Evolutionary conservation across 2,797 vertebrate species (phyloP).

Genomic region (Chiloscyllium punctatum): DNA sequence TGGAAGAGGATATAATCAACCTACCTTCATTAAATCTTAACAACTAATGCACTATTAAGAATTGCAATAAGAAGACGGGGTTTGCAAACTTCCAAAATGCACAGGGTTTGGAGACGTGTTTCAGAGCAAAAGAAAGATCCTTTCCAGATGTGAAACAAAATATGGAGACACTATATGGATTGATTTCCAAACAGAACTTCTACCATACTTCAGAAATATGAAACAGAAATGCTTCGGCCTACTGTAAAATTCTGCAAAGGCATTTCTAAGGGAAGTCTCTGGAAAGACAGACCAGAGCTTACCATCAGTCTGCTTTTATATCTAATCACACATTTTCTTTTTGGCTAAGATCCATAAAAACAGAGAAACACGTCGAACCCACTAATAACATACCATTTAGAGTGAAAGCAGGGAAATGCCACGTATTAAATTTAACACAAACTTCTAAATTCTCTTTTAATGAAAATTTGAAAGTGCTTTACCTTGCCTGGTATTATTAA

Average conservation of each 20-base stretch:
- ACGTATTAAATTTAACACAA: conserved; percentile 23
- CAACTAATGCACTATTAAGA: not conserved
- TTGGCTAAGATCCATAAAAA: conserved; percentile 17
- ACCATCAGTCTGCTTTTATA: not conserved
- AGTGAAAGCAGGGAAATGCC: conserved; percentile 21
- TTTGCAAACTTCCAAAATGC: not conserved
- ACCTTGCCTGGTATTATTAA: conserved; percentile 13
- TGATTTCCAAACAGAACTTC: conserved; percentile 6
- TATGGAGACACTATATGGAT: not conserved
- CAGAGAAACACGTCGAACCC: not conserved
- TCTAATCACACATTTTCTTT: conserved; percentile 17
- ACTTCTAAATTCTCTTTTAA: not conserved
- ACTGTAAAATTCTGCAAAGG: not conserved
- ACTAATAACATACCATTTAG: not conserved
- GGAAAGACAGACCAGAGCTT: not conserved
- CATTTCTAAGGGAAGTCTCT: not conserved
- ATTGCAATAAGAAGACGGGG: not conserved
- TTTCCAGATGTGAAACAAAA: conserved; percentile 73
- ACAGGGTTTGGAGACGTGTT: not conserved
- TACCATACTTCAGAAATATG: not conserved
- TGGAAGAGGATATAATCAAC: not conserved
- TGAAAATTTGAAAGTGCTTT: conserved; percentile 5
- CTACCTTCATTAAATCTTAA: not conserved
- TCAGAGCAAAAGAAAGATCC: conserved; percentile 62
- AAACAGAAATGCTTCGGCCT: not conserved